A percentile compares a stretch with the other conserved stretches of the same genome.
Conservation (phyloP, 2,113 vertebrate genomes). For the Corythornis vintsioides region DNA sequence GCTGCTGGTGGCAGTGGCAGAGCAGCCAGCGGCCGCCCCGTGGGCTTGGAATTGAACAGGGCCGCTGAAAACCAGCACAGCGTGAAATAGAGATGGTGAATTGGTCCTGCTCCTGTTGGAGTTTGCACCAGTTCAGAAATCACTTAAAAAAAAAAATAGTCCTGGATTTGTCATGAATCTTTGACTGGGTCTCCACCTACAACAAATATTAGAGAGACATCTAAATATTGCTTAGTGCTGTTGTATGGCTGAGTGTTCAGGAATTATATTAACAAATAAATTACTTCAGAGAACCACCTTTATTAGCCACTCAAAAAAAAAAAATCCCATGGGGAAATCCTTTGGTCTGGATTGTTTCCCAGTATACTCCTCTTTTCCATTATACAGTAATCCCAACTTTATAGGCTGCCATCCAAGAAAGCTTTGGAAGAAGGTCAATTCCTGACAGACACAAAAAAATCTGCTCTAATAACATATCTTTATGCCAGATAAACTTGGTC, state of each 20-base stretch:
- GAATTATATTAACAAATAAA: not conserved
- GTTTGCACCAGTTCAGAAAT: not conserved
- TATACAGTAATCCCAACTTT: constrained; percentile 51
- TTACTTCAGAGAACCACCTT: constrained; percentile 33
- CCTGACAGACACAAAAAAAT: constrained; percentile 25
- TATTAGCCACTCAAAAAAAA: not conserved
- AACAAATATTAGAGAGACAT: not conserved
- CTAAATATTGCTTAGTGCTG: not conserved
- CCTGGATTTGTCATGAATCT: not conserved
- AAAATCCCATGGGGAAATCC: constrained; percentile 25
- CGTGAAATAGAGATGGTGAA: not conserved
- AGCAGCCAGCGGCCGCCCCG: rapidly evolving
- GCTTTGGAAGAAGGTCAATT: constrained; percentile 61
- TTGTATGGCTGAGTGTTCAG: not conserved
- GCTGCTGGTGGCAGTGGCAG: rapidly evolving
- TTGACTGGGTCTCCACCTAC: not conserved
- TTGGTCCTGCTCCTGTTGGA: not conserved
- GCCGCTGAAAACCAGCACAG: rapidly evolving
- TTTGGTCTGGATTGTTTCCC: constrained; percentile 54
- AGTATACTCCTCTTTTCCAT: constrained; percentile 51
- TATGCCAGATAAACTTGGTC: constrained; percentile 33
- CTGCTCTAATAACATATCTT: constrained; percentile 34
- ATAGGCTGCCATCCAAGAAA: constrained; percentile 42
- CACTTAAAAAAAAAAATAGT: not conserved
- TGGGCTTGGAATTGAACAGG: not conserved